Evolutionary conservation across 2,888 invertebrate genomes (phyloP).

Genomic region (Pyrochroa serraticornis): DNA sequence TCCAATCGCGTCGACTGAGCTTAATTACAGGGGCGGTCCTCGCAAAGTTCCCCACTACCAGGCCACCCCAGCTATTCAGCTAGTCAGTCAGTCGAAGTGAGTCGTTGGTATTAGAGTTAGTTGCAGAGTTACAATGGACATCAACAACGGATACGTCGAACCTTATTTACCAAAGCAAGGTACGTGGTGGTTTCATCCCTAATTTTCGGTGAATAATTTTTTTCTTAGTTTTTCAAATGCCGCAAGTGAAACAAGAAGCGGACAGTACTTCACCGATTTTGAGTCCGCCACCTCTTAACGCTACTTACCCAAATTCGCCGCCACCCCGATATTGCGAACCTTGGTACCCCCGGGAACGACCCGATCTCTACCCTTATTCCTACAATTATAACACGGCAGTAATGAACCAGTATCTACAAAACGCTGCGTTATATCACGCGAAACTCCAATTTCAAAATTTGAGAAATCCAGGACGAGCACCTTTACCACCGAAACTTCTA

Average conservation of each 20-base stretch:
- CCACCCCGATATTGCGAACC: conserved; percentile 32
- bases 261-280: conserved; percentile 62
- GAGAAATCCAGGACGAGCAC: conserved; percentile 55
- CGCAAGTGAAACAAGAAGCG: conserved; percentile 54
- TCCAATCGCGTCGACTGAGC: conserved; percentile 41
- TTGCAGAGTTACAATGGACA: conserved; percentile 16
- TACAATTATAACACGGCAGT: conserved; percentile 62
- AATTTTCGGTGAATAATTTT: not conserved
- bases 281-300: conserved; percentile 73
- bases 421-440: conserved; percentile 71
- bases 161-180: conserved; percentile 14
- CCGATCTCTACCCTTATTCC: conserved; percentile 39
- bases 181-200: not conserved
- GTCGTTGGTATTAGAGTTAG: conserved; percentile 14
- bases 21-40: conserved; percentile 53
- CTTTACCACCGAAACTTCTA: conserved; percentile 56
- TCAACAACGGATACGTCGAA: conserved; percentile 30
- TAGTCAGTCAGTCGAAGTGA: conserved; percentile 23
- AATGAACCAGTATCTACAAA: conserved; percentile 77
- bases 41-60: conserved; percentile 39
- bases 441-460: conserved; percentile 46
- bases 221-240: conserved; percentile 16
- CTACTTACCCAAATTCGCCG: conserved; percentile 62
- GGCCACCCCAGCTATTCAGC: conserved; percentile 24
- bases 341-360: conserved; percentile 56